Conservation (phyloP, 2,888 invertebrate genomes). For the Hofmannophila pseudospretella region DNA sequence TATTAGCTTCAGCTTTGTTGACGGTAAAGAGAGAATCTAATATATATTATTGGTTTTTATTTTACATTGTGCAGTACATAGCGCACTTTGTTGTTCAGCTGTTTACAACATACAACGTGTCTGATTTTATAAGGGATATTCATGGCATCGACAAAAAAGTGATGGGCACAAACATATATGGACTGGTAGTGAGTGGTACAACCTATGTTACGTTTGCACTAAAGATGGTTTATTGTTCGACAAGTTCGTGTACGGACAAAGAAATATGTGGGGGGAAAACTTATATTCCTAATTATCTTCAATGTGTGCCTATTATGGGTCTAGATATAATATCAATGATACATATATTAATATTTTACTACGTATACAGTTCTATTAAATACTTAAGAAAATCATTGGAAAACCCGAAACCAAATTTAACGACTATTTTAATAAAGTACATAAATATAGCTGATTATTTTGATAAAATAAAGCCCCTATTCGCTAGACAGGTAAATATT, state of each 20-base stretch:
- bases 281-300: neutral
- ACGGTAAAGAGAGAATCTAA: neutral
- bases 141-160: neutral
- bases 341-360: constrained; percentile 7
- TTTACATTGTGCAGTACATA: neutral
- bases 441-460: constrained; percentile 4
- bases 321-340: constrained; percentile 4
- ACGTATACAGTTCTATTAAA: constrained; percentile 4
- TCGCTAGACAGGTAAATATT: constrained; percentile 11
- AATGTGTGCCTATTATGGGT: constrained; percentile 1
- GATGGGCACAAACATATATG: neutral
- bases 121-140: neutral
- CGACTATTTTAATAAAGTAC: constrained; percentile 1
- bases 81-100: neutral
- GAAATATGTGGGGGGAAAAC: too few species aligned
- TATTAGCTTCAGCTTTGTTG: neutral
- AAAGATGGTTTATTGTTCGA: neutral
- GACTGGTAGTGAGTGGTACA: neutral
- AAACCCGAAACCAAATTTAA: neutral
- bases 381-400: neutral
- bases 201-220: neutral
- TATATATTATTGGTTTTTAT: neutral
- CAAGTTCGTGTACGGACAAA: too few species aligned
- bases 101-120: neutral
- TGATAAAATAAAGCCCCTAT: constrained; percentile 13